These are phyloP conservation scores for Drosophila seguyi DNA, from an alignment of 1,140 invertebrate genomes.

Conservation along the genomic window DNA sequence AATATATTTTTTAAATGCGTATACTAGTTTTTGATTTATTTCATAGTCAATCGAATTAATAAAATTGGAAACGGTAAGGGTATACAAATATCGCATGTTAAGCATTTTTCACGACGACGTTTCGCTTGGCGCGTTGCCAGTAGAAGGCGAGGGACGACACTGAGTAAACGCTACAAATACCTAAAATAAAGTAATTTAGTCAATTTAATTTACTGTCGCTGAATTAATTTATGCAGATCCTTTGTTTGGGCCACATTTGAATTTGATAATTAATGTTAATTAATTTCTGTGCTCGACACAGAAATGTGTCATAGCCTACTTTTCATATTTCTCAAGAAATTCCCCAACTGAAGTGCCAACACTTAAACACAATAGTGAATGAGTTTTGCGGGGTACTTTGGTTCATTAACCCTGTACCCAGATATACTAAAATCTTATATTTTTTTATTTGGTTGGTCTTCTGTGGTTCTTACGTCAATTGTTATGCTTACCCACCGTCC, in stretches of 20 bases:
- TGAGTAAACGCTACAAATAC: neutral
- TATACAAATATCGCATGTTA: constrained; percentile 14
- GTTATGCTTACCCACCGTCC: too few relatives aligned
- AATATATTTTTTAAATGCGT: too few relatives aligned
- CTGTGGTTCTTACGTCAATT: too few relatives aligned
- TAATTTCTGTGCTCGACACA: neutral
- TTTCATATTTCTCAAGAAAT: neutral
- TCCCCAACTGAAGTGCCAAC: neutral
- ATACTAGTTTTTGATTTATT: neutral
- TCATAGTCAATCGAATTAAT: neutral
- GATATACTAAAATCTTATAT: too few relatives aligned
- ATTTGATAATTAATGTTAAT: neutral
- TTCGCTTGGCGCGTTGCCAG: neutral
- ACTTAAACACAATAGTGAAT: neutral
- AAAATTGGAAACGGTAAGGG: neutral
- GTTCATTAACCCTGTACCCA: neutral
- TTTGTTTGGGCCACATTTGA: neutral
- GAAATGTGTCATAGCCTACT: neutral
- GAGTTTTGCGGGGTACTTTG: neutral
- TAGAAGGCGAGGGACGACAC: neutral
- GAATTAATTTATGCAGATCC: neutral
- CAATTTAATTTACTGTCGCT: neutral
- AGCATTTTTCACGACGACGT: constrained; percentile 16
- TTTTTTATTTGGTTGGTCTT: too few relatives aligned
- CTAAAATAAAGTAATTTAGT: neutral